Base-by-base conservation (phyloP, 2,797 vertebrate genomes). In the Rhodeus uyekii region DNA sequence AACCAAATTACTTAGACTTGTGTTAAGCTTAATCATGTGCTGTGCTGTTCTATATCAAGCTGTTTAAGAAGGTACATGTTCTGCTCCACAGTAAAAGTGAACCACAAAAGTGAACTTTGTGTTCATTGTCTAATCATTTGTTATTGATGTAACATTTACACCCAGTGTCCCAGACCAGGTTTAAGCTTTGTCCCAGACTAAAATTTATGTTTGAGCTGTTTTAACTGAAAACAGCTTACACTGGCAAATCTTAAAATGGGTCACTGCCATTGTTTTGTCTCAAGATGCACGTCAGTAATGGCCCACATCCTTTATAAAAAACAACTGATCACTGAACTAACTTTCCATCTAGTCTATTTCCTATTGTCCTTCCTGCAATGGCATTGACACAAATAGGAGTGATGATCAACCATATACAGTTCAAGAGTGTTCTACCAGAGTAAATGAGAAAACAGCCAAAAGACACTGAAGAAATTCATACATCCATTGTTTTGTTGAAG, bases 401-500 rank as follows among this genome's bases (percentile, higher is more conserved):
- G 36, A 39, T 5, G 5, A 60, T 16, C n/a, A 76, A 58, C n/a
- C 36, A 27, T 4, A 29, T 2, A 61, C 24, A 44, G 16, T 29
- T 42, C 74, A 61, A 44, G 10, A 63, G 34, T 14, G 16, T 61
- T 55, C 73, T 32, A 71, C 7, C 13, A 29, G 16, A 8, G 2
- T 19, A 50, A 50, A 71, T 34, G 12, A 27, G 22, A 42, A 42
- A 69, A 39, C 34, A 32, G 67, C 44, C 68, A 72, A 50, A 22
- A 71, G 19, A 34, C 8, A 16, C 32, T 42, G 18, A 60, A 71
- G 36, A 76, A 58, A 55, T 67, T 86, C 72, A 84, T 42, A 13
- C 82, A 22, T 83, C 81, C 64, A 46, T 80, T 27, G 81, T 72
- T 73, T 91, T 84, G 36, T 63, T 80, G 44, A 10, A 80, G 1